Evolutionary conservation across 2,113 vertebrate genomes (phyloP), one percentile per base, ranked within the genome.

Genomic region (Toxostoma redivivum): DNA sequence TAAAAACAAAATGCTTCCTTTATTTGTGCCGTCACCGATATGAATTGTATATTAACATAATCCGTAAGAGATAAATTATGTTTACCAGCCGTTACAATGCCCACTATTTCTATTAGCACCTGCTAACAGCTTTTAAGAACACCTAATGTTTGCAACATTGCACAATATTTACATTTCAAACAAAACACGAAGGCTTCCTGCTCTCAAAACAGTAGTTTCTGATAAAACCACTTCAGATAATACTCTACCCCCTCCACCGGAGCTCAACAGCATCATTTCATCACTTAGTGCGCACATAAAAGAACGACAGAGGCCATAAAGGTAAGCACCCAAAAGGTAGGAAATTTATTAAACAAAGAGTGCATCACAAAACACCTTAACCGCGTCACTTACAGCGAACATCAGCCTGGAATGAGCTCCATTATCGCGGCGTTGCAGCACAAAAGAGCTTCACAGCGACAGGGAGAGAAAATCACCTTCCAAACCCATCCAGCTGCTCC

Each of bases 401-500:
- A 19, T 0, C 28, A 15, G 19, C 42, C 54, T 44, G 28, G 54
- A 83, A 74, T 15, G 67, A 53, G n/a, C 66, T 57, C 47, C 19
- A 23, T 23, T 22, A 19, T 10, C 8, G 14, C 33, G 7, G 57
- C 4, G 61, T 11, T n/a, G 5, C 35, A 48, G 71, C n/a, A 74
- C n/a, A 45, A 70, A 81, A 27, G 64, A 24, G 7, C 62, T 50
- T 30, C 5, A 5, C 51, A 62, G 73, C 13, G 21, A 69, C 5
- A 83, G 65, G 69, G 66, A 44, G 51, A 81, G 50, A 78, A 74
- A 62, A 50, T 24, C 20, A 47, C 74, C 40, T 58, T 31, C 10
- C 79, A 86, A 93, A 93, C 81, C 92, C 93, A 93, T 15, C 56
- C 88, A 95, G 90, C 94, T 96, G 94, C 86, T 94, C 78, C 69